phyloP scores from a whole-genome alignment of 2,113 vertebrate species.

The Carlito syrichta region DNA sequence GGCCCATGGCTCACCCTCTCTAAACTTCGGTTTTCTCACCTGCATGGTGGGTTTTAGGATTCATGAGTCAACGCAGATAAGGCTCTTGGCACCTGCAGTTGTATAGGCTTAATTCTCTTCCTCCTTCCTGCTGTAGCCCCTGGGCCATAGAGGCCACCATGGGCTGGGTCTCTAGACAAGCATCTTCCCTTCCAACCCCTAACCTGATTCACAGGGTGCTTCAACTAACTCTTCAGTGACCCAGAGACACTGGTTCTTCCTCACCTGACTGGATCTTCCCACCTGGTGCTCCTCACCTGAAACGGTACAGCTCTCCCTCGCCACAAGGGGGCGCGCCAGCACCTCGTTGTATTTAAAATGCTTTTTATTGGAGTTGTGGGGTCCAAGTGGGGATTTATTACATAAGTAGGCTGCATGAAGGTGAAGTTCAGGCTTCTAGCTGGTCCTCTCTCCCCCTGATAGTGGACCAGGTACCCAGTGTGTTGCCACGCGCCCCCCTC shows the following conservation, averaged over 20 bases:
- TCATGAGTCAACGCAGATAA: neutral
- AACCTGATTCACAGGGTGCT: neutral
- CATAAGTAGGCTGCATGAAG: too few relatives aligned
- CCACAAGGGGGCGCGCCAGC: constrained; percentile 22
- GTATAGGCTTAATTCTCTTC: neutral
- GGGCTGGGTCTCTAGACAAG: neutral
- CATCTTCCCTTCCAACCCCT: too few relatives aligned
- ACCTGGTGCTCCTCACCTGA: neutral
- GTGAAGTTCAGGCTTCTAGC: too few relatives aligned
- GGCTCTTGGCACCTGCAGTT: neutral
- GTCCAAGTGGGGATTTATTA: too few relatives aligned
- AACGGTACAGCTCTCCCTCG: neutral
- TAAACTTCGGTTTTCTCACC: neutral
- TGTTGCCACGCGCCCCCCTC: too few relatives aligned
- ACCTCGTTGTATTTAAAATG: too few relatives aligned
- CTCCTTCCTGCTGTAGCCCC: neutral
- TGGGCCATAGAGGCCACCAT: neutral
- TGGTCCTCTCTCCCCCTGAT: too few relatives aligned
- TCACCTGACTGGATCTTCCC: neutral
- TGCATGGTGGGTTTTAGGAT: neutral
- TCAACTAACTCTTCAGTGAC: neutral
- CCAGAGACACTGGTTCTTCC: neutral
- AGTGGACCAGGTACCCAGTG: too few relatives aligned
- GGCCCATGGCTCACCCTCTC: neutral
- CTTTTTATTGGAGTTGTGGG: too few relatives aligned